A percentile compares a stretch with the other conserved stretches of the same genome.
Evolutionary conservation across 2,113 vertebrate genomes (phyloP).

Genomic region (Phrynosoma platyrhinos): DNA sequence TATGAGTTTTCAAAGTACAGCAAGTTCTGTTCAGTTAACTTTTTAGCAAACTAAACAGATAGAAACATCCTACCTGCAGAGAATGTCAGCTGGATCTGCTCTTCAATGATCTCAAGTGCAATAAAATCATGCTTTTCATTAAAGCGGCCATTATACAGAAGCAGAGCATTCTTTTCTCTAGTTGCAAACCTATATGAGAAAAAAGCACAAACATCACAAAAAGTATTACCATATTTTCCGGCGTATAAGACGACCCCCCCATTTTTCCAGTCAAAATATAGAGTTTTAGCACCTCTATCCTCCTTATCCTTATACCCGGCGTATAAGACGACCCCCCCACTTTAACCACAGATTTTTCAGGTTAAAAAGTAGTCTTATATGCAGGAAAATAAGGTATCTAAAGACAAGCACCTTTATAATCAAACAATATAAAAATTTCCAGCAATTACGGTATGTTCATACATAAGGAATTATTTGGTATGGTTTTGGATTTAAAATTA

Average conservation of each 20-base stretch:
- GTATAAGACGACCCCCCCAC: no score
- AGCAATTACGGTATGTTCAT: background rate
- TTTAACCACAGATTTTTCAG: no score
- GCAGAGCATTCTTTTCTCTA: constrained; percentile 87
- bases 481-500: background rate
- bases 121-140: constrained; percentile 98
- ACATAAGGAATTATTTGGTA: background rate
- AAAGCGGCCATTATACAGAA: constrained; percentile 96
- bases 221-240: no score
- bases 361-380: no score
- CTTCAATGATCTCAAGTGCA: constrained; percentile 93
- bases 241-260: no score
- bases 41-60: accelerated
- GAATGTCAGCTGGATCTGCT: constrained; percentile 97
- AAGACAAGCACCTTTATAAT: constrained; percentile 5
- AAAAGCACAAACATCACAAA: background rate
- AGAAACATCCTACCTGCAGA: constrained; percentile 85
- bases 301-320: no score
- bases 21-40: background rate
- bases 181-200: constrained; percentile 88
- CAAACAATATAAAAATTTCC: accelerated
- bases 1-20: background rate
- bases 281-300: no score
- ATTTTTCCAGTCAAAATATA: no score
- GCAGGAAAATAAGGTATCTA: no score